These are phyloP conservation scores for Mantis religiosa DNA, from an alignment of 2,888 invertebrate genomes.

Conservation along the genomic window DNA sequence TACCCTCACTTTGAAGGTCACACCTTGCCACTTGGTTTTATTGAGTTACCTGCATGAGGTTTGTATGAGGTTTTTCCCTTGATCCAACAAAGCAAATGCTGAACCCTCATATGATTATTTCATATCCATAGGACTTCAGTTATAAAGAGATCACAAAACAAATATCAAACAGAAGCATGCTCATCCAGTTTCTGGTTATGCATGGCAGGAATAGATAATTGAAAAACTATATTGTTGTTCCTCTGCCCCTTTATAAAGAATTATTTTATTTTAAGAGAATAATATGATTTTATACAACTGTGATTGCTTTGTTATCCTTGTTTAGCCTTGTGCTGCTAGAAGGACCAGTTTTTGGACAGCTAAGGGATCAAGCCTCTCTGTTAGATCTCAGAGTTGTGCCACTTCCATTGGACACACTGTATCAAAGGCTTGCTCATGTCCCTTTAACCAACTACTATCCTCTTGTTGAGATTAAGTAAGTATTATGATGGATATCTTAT, in stretches of 20 bases:
- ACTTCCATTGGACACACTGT: constrained; percentile 64
- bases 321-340: constrained; percentile 76
- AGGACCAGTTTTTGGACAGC: constrained; percentile 77
- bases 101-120: too few species aligned
- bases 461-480: constrained; percentile 58
- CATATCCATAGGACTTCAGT: too few species aligned
- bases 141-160: too few species aligned
- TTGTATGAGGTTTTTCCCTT: too few species aligned
- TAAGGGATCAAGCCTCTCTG: constrained; percentile 66
- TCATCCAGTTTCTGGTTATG: too few species aligned
- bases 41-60: too few species aligned
- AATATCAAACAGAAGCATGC: too few species aligned
- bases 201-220: not conserved
- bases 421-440: constrained; percentile 71
- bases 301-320: constrained; percentile 32
- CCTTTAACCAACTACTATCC: constrained; percentile 79
- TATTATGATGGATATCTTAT: constrained; percentile 1
- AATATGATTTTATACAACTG: not conserved
- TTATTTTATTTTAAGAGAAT: not conserved
- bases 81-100: too few species aligned
- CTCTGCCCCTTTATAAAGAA: not conserved
- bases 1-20: too few species aligned
- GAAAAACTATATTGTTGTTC: not conserved
- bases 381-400: constrained; percentile 68
- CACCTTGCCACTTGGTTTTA: too few species aligned